Evolutionary conservation across 2,797 vertebrate genomes (phyloP).

Genomic region (Selene dorsalis): DNA sequence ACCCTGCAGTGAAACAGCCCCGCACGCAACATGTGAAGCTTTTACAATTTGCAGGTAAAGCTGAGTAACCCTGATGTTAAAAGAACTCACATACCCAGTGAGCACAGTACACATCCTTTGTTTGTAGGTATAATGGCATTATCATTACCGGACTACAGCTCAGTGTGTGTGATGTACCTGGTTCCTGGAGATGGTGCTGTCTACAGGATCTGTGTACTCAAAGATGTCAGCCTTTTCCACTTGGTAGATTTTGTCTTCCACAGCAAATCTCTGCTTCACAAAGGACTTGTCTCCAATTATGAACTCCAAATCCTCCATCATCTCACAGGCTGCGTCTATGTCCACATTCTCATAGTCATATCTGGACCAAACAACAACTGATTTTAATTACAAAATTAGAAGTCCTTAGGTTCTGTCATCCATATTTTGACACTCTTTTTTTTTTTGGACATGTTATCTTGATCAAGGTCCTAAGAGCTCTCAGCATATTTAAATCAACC

Average conservation of each 20-base stretch:
- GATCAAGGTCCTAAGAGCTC: neutral
- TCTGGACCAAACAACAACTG: conserved; percentile 72
- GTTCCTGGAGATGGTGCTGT: conserved; percentile 92
- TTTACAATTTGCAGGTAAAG: conserved; percentile 4
- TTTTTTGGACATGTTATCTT: neutral
- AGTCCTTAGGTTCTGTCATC: neutral
- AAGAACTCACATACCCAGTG: neutral
- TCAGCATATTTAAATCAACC: neutral
- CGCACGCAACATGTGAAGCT: neutral
- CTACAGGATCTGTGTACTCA: conserved; percentile 94
- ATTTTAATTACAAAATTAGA: neutral
- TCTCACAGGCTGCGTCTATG: conserved; percentile 91
- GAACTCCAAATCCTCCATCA: conserved; percentile 95
- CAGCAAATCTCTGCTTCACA: conserved; percentile 88
- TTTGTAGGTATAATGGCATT: neutral
- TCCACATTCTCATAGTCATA: conserved; percentile 96
- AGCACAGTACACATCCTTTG: neutral
- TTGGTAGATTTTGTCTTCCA: conserved; percentile 90
- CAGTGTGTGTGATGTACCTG: conserved; percentile 84
- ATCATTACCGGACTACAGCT: neutral
- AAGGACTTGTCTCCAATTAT: conserved; percentile 92
- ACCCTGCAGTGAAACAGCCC: conserved; percentile 83
- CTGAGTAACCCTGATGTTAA: conserved; percentile 11
- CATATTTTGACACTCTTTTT: neutral
- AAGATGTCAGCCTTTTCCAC: conserved; percentile 97